A percentile compares a stretch with the other conserved stretches of the same genome.
These are phyloP conservation scores for Cairina moschata DNA, from an alignment of 2,113 vertebrate species.

Conservation along the genomic window DNA sequence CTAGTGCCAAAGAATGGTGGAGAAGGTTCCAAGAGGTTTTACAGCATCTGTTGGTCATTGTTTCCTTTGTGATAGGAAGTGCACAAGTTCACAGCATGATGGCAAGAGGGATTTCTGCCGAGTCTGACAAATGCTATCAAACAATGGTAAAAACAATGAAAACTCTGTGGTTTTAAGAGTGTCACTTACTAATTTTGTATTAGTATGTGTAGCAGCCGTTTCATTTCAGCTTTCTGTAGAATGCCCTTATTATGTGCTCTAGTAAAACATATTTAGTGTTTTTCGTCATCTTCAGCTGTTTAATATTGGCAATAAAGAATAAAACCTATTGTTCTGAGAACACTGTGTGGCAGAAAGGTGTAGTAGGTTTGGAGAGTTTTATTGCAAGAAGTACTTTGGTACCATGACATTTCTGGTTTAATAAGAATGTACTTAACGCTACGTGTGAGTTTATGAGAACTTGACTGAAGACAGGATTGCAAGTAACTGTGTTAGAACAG, in stretches of 20 bases:
- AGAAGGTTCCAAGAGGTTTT: conserved; percentile 1
- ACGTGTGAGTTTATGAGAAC: neutral
- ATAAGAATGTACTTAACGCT: neutral
- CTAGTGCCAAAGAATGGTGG: neutral
- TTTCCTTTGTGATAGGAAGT: neutral
- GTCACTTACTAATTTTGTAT: neutral
- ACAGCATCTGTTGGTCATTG: neutral
- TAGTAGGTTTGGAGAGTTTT: neutral
- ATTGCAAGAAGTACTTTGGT: neutral
- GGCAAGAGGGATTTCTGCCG: neutral
- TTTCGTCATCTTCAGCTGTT: neutral
- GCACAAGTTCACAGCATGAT: neutral
- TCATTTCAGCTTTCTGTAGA: neutral
- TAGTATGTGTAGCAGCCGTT: neutral
- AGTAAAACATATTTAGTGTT: neutral
- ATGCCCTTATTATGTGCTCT: neutral
- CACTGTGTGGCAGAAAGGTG: neutral
- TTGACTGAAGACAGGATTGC: neutral
- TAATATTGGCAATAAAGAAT: neutral
- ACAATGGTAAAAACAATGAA: neutral
- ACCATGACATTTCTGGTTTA: neutral
- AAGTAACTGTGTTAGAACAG: neutral
- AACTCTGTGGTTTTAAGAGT: neutral
- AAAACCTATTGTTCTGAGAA: neutral
- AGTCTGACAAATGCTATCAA: neutral